Conservation (phyloP, 2,888 invertebrate genomes). For the Temnothorax rugatulus region DNA sequence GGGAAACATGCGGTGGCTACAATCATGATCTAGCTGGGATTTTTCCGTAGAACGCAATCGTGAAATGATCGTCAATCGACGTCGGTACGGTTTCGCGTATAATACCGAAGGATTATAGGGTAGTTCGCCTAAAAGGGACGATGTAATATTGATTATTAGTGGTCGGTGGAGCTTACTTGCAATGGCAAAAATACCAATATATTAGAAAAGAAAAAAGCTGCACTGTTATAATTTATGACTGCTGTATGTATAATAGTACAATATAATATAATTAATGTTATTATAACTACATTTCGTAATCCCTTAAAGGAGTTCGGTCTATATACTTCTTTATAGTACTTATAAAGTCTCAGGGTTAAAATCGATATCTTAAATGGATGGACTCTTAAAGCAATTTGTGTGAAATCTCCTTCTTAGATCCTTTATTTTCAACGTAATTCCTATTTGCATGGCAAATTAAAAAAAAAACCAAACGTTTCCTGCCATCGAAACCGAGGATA, state of each 20-base stretch:
- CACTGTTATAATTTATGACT: background rate
- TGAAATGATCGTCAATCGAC: slow-evolving; percentile 25
- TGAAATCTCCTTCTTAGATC: background rate
- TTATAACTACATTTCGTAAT: background rate
- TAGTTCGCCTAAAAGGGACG: slow-evolving; percentile 1
- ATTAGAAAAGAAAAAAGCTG: background rate
- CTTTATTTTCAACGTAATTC: background rate
- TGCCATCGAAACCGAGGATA: slow-evolving; percentile 23
- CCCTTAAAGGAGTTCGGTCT: background rate
- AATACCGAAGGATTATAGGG: slow-evolving; percentile 28
- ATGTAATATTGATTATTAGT: slow-evolving; percentile 32
- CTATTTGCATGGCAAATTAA: background rate
- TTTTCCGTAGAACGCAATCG: slow-evolving; percentile 6
- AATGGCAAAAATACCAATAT: background rate
- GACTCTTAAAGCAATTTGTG: background rate
- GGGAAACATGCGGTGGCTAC: slow-evolving; percentile 26
- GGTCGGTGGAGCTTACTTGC: slow-evolving; percentile 12
- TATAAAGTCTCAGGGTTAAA: background rate
- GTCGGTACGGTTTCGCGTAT: slow-evolving; percentile 7
- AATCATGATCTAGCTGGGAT: slow-evolving; percentile 30
- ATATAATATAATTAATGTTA: background rate
- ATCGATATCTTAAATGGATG: slow-evolving; percentile 21
- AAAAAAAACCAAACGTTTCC: background rate
- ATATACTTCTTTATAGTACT: background rate
- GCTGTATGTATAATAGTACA: background rate